These are phyloP conservation scores for Fukomys damarensis DNA, from an alignment of 2,113 vertebrate species.

Conservation along the genomic window DNA sequence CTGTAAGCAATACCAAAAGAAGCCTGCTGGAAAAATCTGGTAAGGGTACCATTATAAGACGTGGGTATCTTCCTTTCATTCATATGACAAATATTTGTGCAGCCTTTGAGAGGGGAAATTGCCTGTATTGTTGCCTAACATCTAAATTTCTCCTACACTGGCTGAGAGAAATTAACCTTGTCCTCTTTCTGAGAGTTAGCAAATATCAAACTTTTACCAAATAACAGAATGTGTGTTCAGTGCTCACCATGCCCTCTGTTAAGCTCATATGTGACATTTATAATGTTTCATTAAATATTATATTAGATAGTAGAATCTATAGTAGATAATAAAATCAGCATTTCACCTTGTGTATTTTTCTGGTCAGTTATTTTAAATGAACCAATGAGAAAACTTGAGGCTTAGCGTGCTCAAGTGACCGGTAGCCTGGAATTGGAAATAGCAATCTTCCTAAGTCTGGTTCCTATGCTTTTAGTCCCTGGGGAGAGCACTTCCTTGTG, in stretches of 20 bases:
- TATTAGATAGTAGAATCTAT: not conserved
- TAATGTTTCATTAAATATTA: not conserved
- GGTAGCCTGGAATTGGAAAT: not conserved
- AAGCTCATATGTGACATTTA: not conserved
- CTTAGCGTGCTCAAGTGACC: not conserved
- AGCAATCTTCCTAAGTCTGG: not conserved
- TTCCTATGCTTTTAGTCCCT: not conserved
- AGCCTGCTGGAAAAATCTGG: constrained; percentile 44
- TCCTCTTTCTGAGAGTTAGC: not conserved
- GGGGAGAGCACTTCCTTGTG: not conserved
- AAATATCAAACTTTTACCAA: not conserved
- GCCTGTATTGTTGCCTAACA: not conserved
- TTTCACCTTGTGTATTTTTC: too few species aligned
- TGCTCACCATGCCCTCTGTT: not conserved
- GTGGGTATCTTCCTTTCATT: constrained; percentile 7
- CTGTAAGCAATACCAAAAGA: constrained; percentile 62
- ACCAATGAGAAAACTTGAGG: not conserved
- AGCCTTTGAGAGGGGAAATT: not conserved
- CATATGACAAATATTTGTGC: not conserved
- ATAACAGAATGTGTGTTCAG: not conserved
- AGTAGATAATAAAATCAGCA: too few species aligned
- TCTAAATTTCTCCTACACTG: not conserved
- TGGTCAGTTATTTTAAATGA: not conserved
- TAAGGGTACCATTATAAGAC: not conserved
- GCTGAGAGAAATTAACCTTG: not conserved